Percentiles rank a stretch among this genome's conserved stretches.
Conservation (phyloP, 2,113 vertebrate species). For the Dolichallabes microphthalmus region DNA sequence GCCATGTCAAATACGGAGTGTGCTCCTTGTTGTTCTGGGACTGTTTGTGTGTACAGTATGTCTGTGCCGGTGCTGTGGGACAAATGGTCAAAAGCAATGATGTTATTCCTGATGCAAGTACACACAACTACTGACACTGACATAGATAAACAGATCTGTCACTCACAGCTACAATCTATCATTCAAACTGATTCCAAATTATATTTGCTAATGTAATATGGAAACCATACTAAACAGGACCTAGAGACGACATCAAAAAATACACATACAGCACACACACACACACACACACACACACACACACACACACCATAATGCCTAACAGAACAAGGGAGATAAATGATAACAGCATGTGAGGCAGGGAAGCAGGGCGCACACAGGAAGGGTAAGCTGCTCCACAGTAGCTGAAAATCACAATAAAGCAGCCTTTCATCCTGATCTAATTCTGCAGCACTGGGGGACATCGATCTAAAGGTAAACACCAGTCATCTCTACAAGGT, state of each 20-base stretch:
- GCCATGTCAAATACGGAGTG: conserved; percentile 76
- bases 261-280: not conserved
- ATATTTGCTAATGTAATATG: conserved; percentile 6
- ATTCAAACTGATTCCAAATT: not conserved
- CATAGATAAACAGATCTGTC: conserved; percentile 24
- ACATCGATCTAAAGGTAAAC: conserved; percentile 18
- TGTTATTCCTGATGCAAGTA: conserved; percentile 20
- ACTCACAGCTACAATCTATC: not conserved
- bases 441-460: conserved; percentile 14
- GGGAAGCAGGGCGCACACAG: not conserved
- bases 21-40: conserved; percentile 28
- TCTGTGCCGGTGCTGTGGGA: not conserved
- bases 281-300: not conserved
- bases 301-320: not conserved
- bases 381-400: conserved; percentile 24
- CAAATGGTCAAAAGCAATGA: conserved; percentile 23
- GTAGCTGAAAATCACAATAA: conserved; percentile 32
- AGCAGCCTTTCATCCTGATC: conserved; percentile 26
- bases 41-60: conserved; percentile 8
- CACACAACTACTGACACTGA: not conserved
- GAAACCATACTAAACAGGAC: not conserved
- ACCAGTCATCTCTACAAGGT: conserved; percentile 4
- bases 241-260: not conserved
- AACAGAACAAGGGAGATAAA: conserved; percentile 8
- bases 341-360: not conserved